A percentile compares a stretch with the other conserved stretches of the same genome.
Evolutionary conservation across 1,140 invertebrate species (phyloP).

Genomic region (Drosophila prosaltans): DNA sequence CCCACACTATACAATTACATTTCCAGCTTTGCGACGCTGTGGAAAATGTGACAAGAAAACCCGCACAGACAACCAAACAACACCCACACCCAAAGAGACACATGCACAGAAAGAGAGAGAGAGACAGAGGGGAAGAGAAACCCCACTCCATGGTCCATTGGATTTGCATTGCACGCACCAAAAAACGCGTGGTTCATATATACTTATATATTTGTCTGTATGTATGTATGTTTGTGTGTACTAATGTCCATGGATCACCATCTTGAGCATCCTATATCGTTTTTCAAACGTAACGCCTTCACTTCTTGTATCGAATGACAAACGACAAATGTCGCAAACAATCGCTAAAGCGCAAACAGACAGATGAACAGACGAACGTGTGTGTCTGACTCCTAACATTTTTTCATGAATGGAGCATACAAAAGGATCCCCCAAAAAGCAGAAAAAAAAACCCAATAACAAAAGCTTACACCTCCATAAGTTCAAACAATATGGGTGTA

Average conservation of each 20-base stretch:
- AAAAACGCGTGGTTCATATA: conserved; percentile 60
- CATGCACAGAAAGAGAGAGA: neutral
- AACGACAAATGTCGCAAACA: conserved; percentile 59
- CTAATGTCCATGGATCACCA: conserved; percentile 18
- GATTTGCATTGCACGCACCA: conserved; percentile 75
- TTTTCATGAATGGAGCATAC: conserved; percentile 61
- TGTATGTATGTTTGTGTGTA: neutral
- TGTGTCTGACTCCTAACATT: conserved; percentile 30
- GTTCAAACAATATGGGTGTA: neutral
- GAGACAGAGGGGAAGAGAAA: neutral
- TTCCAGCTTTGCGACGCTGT: conserved; percentile 11
- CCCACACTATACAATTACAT: conserved; percentile 10
- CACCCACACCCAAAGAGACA: conserved; percentile 12
- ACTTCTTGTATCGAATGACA: conserved; percentile 67
- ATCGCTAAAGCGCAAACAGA: conserved; percentile 48
- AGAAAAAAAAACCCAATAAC: neutral
- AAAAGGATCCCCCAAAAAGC: conserved; percentile 47
- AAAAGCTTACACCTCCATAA: conserved; percentile 13
- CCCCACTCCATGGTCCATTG: conserved; percentile 55
- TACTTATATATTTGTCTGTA: neutral
- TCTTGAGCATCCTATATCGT: conserved; percentile 49
- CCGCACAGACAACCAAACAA: conserved; percentile 30
- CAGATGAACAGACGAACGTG: conserved; percentile 71
- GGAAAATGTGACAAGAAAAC: conserved; percentile 16
- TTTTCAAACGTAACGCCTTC: conserved; percentile 75